A percentile compares a stretch with the other conserved stretches of the same genome.
These are phyloP conservation scores for Eumaeus atala DNA, from an alignment of 1,140 invertebrate species.

Conservation along the genomic window DNA sequence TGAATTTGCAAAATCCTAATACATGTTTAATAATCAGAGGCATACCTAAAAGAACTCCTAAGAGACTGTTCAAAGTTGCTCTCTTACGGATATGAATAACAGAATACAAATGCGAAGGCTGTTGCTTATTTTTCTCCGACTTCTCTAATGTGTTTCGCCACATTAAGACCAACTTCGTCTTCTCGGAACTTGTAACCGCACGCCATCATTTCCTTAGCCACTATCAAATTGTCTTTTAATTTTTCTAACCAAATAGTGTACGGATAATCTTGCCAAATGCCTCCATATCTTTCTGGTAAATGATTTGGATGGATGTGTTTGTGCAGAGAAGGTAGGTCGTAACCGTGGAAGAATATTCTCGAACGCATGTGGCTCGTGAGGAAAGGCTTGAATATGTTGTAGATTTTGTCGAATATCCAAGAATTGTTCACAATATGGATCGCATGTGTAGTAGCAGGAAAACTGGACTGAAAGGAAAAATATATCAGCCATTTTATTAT, in stretches of 20 bases:
- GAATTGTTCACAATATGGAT: conserved; percentile 87
- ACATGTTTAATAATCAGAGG: too few species aligned
- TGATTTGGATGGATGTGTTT: conserved; percentile 81
- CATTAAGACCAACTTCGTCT: conserved; percentile 57
- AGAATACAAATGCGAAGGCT: too few species aligned
- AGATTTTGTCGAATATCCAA: conserved; percentile 86
- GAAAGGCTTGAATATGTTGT: conserved; percentile 84
- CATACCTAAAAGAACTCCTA: too few species aligned
- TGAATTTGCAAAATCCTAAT: too few species aligned
- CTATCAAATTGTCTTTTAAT: conserved; percentile 73
- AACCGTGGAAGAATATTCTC: conserved; percentile 84
- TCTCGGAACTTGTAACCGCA: conserved; percentile 81
- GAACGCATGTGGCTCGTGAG: conserved; percentile 80
- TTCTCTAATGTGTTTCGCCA: conserved; percentile 47
- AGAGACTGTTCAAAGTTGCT: too few species aligned
- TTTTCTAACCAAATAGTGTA: conserved; percentile 84
- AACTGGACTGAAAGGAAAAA: conserved; percentile 75
- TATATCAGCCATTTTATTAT: too few species aligned
- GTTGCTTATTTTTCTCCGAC: conserved; percentile 32
- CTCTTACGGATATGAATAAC: too few species aligned
- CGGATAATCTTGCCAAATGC: conserved; percentile 80
- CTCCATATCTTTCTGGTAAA: conserved; percentile 83
- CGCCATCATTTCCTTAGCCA: conserved; percentile 79
- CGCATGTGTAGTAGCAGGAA: conserved; percentile 82
- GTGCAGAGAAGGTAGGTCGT: conserved; percentile 83